Evolutionary conservation across 2,797 vertebrate genomes (phyloP), one percentile per base, ranked within the genome.

Genomic region (Manis javanica): DNA sequence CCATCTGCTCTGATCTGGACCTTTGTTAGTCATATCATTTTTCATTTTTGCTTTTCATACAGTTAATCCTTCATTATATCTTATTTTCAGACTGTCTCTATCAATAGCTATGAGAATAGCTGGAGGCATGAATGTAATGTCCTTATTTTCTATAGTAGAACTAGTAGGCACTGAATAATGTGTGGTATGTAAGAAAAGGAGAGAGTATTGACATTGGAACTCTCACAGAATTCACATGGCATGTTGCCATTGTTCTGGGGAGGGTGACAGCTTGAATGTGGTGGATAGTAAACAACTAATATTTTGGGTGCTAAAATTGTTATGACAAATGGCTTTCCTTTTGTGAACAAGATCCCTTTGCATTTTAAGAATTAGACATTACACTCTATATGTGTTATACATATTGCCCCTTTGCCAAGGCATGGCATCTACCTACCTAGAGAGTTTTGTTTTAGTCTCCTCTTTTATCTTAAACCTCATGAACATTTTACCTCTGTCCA

Each of bases 281-380:
- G 64, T 16, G 75, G 49, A 81, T 90, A 46, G 46, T 46, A 95
- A 97, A 96, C 88, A 97, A 75, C 96, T 84, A 66, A 74, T 82
- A 61, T 86, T 88, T 87, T 89, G 9, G 79, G 51, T 61, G 81
- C 69, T 92, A 46, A 95, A 95, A 79, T n/a, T 79, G 29, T 88
- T 85, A 11, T 53, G 71, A 90, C 46, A 93, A 93, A 95, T 93
- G 82, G 78, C 95, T 92, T 94, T 84, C 39, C 42, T 96, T 96
- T 92, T 91, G 71, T 88, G 79, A 71, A 34, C n/a, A 68, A 29
- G n/a, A 81, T 90, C 15, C 37, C 15, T 94, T 39, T 42, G 29
- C 49, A 37, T 91, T 64, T 37, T 81, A 84, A 71, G 89, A 75
- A 55, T 7, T 69, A 77, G 64, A 78, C 57, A 29, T 49, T 81